A percentile compares a stretch with the other conserved stretches of the same genome.
phyloP scores from a whole-genome alignment of 2,113 vertebrate genomes.

The Isichthys henryi region DNA sequence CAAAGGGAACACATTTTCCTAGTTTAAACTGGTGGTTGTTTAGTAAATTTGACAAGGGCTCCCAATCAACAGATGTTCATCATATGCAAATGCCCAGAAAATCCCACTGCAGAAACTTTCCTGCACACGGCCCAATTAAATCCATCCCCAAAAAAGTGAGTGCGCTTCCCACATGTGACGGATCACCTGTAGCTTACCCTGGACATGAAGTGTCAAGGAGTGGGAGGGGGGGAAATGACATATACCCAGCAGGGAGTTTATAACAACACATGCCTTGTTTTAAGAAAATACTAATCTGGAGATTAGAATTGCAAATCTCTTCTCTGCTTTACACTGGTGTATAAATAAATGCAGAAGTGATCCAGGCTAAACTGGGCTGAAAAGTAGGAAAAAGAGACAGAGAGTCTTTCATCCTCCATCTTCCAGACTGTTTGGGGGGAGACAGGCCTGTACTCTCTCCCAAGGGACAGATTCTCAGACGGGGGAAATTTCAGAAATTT shows the following conservation, averaged over 20 bases:
- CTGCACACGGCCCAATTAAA: not conserved
- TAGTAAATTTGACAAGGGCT: not conserved
- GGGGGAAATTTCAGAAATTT: not conserved
- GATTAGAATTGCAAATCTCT: slow-evolving; percentile 69
- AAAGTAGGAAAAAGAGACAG: slow-evolving; percentile 55
- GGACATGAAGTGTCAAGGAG: not conserved
- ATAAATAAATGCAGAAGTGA: slow-evolving; percentile 62
- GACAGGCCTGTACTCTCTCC: not conserved
- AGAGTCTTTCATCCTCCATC: slow-evolving; percentile 43
- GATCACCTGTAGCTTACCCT: slow-evolving; percentile 6
- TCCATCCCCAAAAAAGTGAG: not conserved
- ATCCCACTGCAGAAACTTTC: not conserved
- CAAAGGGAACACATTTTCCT: not conserved
- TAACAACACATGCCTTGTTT: slow-evolving; percentile 16
- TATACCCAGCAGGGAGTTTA: not conserved
- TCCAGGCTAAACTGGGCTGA: slow-evolving; percentile 65
- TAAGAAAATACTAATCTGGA: slow-evolving; percentile 41
- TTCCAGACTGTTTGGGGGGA: not conserved
- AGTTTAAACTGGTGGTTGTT: not conserved
- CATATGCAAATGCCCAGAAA: not conserved
- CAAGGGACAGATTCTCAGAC: not conserved
- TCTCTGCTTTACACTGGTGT: slow-evolving; percentile 48
- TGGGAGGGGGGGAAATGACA: not conserved
- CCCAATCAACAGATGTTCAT: not conserved
- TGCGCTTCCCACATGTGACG: not conserved